Conservation (phyloP, 2,888 invertebrate genomes). For the Aproaerema taeniolella region DNA sequence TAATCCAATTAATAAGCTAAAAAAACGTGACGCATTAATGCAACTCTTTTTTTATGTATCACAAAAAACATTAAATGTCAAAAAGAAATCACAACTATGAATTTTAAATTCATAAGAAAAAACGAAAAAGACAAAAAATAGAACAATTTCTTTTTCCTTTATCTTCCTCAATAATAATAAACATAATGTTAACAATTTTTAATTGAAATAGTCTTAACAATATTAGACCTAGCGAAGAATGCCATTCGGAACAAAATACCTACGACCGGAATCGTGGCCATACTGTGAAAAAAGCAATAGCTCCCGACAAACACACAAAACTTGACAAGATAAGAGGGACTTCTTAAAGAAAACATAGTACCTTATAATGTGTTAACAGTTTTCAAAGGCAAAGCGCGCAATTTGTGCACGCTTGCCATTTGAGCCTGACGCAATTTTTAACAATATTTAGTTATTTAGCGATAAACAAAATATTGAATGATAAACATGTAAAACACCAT, state of each 20-base stretch:
- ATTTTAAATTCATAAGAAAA: constrained; percentile 73
- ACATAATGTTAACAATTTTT: constrained; percentile 51
- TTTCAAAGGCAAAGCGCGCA: too few relatives aligned
- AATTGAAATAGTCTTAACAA: constrained; percentile 45
- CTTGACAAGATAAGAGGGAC: too few relatives aligned
- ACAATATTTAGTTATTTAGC: too few relatives aligned
- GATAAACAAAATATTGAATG: too few relatives aligned
- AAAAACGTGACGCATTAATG: constrained; percentile 71
- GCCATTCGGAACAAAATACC: too few relatives aligned
- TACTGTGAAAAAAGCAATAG: constrained; percentile 28
- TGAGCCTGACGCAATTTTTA: too few relatives aligned
- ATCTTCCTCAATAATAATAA: constrained; percentile 35
- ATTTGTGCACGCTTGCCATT: too few relatives aligned
- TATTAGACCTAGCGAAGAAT: constrained; percentile 47
- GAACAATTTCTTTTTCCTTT: constrained; percentile 46
- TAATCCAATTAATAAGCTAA: constrained; percentile 42
- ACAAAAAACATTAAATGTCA: constrained; percentile 77
- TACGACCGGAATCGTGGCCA: too few relatives aligned
- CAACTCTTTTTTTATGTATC: constrained; percentile 69
- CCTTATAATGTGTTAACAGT: too few relatives aligned
- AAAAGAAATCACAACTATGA: constrained; percentile 78
- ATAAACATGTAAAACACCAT: too few relatives aligned
- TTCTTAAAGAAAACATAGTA: too few relatives aligned
- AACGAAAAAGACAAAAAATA: constrained; percentile 61
- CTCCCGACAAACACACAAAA: not conserved